Evolutionary conservation across 2,888 invertebrate genomes (phyloP), one percentile per base, ranked within the genome.

Genomic region (Pachliopta kotzebuea): DNA sequence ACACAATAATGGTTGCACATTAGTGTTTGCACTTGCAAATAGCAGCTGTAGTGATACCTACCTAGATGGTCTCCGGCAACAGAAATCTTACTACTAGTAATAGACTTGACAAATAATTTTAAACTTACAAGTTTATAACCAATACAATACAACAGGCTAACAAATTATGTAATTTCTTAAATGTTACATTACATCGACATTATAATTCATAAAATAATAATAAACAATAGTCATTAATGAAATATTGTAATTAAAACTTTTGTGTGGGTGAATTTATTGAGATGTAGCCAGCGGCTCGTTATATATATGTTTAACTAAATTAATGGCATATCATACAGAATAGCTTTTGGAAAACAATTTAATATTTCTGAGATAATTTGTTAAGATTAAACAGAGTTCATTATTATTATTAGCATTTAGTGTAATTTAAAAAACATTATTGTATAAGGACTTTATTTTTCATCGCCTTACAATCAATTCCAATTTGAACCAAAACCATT

Each of bases 291-390:
- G 53, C 50, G 37, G 17, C 37, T 53, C 18, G 24, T 21, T n/a
- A 21, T n/a, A 31, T 42, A 24, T 60, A 50, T 31, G 29, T 60
- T 60, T 53, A 60, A 53, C 37, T 60, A n/a, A 53, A 60, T 53
- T 60, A 53, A 53, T 53, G 24, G 42, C 53, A 23, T 60, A 60
- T 60, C 53, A 23, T 60, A 26, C 21, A 24, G 14, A 37, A 60
- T 42, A 23, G 37, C 53, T 53, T 53, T 24, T 18, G 54, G 42
- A 26, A 20, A 42, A 42, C 42, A 26, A 20, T 54, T 20, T 37
- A 45, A 60, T 45, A 20, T 14, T 60, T 54, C 7, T 14, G 3
- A 60, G 31, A 45, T n/a, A 60, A 11, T 20, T 6, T 42, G n/a
- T 53, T 53, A 60, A 60, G 20, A 55, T 55, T 31, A 9, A 55